Conservation (phyloP, 37 sponge, comb jelly and placozoan species). For the Corticium candelabrum region DNA sequence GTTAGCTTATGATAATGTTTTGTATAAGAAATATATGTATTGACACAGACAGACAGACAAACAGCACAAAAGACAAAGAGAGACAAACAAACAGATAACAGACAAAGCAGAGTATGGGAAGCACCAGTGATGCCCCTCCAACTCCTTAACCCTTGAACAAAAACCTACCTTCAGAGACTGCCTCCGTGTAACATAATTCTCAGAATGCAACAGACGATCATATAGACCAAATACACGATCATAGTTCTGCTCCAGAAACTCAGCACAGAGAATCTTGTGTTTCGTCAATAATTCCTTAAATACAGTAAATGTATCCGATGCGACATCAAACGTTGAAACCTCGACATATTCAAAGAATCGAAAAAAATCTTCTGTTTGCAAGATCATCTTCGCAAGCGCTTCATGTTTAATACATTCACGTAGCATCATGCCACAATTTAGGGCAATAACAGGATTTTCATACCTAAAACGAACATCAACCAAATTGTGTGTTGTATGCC, state of each 20-base stretch:
- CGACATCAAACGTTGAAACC: conserved; percentile 93
- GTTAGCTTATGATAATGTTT: too few relatives aligned
- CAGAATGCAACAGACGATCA: conserved; percentile 75
- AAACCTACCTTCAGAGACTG: conserved; percentile 89
- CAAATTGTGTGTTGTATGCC: neutral
- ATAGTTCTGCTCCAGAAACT: conserved; percentile 88
- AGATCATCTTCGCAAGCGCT: conserved; percentile 64
- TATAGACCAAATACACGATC: conserved; percentile 82
- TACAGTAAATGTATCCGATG: conserved; percentile 92
- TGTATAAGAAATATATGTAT: too few relatives aligned
- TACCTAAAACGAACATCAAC: conserved; percentile 39
- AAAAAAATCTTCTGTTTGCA: conserved; percentile 64
- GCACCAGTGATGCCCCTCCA: neutral
- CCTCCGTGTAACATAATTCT: conserved; percentile 93
- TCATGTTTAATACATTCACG: conserved; percentile 94
- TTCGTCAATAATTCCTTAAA: conserved; percentile 91
- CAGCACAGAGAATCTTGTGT: conserved; percentile 83
- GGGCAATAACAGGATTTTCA: conserved; percentile 88
- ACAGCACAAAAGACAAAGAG: neutral
- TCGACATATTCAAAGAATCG: conserved; percentile 85
- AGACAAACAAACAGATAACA: neutral
- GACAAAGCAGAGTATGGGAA: neutral
- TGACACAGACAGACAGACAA: neutral
- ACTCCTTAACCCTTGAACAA: neutral
- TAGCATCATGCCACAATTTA: conserved; percentile 93